phyloP scores from a whole-genome alignment of 1,140 invertebrate species.

The Lepidostoma basale region DNA sequence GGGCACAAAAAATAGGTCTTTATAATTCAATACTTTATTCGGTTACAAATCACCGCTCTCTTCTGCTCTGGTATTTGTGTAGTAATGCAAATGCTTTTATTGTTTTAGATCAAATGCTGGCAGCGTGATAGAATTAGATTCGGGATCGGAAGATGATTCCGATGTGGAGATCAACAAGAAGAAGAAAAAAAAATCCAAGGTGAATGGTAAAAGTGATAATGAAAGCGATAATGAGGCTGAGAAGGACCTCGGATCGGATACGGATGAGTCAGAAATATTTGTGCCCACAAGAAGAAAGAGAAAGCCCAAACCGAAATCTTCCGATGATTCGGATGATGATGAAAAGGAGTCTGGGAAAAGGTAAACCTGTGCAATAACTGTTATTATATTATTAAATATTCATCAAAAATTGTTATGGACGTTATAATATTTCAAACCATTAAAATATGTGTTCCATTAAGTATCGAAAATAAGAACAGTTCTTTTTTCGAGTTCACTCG shows the following conservation, averaged over 20 bases:
- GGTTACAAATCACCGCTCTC: background rate
- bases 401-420: no score
- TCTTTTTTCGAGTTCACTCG: no score
- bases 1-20: background rate
- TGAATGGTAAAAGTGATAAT: conserved; percentile 26
- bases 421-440: no score
- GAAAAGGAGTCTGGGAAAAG: conserved; percentile 19
- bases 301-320: conserved; percentile 29
- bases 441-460: no score
- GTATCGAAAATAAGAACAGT: no score
- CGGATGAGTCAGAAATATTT: conserved; percentile 41
- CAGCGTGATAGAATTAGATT: conserved; percentile 2
- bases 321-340: conserved; percentile 30
- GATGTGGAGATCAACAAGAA: conserved; percentile 48
- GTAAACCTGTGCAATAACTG: conserved; percentile 12
- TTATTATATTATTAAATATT: no score
- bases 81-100: background rate
- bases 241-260: conserved; percentile 5
- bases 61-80: background rate
- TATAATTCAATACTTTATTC: background rate
- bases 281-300: conserved; percentile 31
- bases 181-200: conserved; percentile 52
- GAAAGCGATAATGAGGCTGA: background rate
- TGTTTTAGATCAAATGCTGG: conserved; percentile 3
- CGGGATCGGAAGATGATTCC: conserved; percentile 10